These are phyloP conservation scores for Gambusia yucatana DNA, from an alignment of 2,797 vertebrate species.

Conservation along the genomic window DNA sequence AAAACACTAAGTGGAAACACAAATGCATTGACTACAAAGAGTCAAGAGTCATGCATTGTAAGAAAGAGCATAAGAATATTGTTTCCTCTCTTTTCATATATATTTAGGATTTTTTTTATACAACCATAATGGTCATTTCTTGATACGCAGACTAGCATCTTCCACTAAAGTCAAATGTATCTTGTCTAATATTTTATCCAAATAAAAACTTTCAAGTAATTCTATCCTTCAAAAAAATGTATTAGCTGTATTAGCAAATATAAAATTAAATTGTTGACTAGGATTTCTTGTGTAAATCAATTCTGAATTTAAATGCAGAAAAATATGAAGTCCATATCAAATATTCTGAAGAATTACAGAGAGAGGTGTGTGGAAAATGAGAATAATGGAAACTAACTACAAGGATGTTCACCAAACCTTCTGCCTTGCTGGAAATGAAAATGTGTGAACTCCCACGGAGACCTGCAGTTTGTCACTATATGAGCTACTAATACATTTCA, in stretches of 20 bases:
- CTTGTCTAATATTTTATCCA: neutral
- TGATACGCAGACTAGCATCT: neutral
- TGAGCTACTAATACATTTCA: constrained; percentile 27
- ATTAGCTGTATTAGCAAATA: neutral
- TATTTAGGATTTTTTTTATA: too few species aligned
- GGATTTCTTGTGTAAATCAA: constrained; percentile 18
- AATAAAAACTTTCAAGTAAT: neutral
- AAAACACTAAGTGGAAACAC: neutral
- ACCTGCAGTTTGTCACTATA: constrained; percentile 50
- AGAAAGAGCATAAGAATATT: neutral
- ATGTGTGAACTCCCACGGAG: constrained; percentile 33
- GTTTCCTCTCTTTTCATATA: neutral
- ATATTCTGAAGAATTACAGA: constrained; percentile 41
- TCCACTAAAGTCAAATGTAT: neutral
- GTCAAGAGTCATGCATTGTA: too few species aligned
- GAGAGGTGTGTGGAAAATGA: constrained; percentile 10
- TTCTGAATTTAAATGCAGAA: constrained; percentile 50
- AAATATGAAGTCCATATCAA: constrained; percentile 42
- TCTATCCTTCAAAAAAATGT: neutral
- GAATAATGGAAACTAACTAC: constrained; percentile 43
- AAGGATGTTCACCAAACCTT: constrained; percentile 60
- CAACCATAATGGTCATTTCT: neutral
- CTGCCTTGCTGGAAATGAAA: constrained; percentile 11
- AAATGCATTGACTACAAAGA: neutral
- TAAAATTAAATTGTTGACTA: neutral